Conservation (phyloP, 2,113 vertebrate species). For the Corvus moneduloides region DNA sequence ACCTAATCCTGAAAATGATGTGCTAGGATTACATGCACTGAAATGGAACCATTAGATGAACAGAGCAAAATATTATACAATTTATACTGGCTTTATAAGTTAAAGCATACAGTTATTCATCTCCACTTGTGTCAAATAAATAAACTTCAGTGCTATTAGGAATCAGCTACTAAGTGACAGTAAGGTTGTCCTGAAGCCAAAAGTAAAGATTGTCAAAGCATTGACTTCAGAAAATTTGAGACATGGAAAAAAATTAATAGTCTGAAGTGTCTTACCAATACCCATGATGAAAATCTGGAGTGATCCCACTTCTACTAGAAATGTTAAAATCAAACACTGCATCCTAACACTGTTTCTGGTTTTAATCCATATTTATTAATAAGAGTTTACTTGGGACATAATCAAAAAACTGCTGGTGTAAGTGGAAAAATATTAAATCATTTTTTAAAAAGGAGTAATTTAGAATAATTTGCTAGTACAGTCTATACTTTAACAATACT, state of each 20-base stretch:
- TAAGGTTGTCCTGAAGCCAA: background rate
- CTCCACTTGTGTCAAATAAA: background rate
- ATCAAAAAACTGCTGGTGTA: background rate
- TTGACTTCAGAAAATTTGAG: background rate
- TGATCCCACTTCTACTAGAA: background rate
- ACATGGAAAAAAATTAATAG: background rate
- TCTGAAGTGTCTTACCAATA: background rate
- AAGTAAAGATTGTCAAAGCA: background rate
- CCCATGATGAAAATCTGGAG: background rate
- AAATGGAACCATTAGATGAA: background rate
- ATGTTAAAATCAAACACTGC: background rate
- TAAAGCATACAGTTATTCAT: background rate
- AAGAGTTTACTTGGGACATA: background rate
- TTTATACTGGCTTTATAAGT: background rate
- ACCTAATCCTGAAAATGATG: background rate
- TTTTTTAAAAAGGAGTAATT: background rate
- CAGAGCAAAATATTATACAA: background rate
- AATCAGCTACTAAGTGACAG: background rate
- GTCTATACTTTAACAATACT: background rate
- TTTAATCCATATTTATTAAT: background rate
- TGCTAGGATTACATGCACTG: background rate
- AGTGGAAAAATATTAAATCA: background rate
- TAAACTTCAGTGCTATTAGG: background rate
- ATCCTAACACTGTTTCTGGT: background rate
- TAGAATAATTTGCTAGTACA: background rate